Percentiles rank a stretch among this genome's conserved stretches.
Evolutionary conservation across 2,888 invertebrate species (phyloP).

Genomic region (Callimorpha dominula): DNA sequence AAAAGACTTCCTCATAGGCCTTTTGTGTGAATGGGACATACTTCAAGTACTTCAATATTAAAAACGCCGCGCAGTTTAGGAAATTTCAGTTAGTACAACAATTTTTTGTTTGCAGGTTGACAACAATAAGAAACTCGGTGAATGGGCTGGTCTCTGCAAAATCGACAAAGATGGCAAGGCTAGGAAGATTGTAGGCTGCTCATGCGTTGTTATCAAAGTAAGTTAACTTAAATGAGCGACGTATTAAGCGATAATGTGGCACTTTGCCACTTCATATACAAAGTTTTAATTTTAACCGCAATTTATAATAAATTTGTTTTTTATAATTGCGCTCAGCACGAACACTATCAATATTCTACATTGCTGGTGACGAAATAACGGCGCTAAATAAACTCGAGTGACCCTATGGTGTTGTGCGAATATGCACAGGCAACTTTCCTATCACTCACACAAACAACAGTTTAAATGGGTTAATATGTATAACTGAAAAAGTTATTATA

Average conservation of each 20-base stretch:
- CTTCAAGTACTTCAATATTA: too few species aligned
- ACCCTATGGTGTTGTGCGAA: slow-evolving; percentile 78
- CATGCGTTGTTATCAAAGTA: slow-evolving; percentile 98
- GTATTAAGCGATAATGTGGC: too few species aligned
- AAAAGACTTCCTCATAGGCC: too few species aligned
- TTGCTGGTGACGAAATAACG: slow-evolving; percentile 61
- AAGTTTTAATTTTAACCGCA: too few species aligned
- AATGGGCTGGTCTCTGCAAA: slow-evolving; percentile 99
- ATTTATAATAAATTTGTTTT: too few species aligned
- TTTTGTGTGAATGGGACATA: too few species aligned
- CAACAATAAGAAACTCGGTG: slow-evolving; percentile 99
- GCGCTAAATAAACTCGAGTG: slow-evolving; percentile 71
- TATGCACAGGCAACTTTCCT: slow-evolving; percentile 77
- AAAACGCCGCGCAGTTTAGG: too few species aligned
- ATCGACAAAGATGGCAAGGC: slow-evolving; percentile 99
- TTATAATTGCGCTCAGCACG: slow-evolving; percentile 71
- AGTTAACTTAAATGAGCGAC: slow-evolving; percentile 40
- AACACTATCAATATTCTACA: slow-evolving; percentile 64
- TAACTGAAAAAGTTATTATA: neutral
- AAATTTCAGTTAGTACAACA: neutral
- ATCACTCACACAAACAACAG: slow-evolving; percentile 61
- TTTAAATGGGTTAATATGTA: neutral
- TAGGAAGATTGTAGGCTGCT: slow-evolving; percentile 99
- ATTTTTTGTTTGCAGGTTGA: slow-evolving; percentile 89
- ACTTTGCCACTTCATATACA: too few species aligned